Evolutionary conservation across 2,797 vertebrate genomes (phyloP).

Genomic region (Sciurus vulgaris): DNA sequence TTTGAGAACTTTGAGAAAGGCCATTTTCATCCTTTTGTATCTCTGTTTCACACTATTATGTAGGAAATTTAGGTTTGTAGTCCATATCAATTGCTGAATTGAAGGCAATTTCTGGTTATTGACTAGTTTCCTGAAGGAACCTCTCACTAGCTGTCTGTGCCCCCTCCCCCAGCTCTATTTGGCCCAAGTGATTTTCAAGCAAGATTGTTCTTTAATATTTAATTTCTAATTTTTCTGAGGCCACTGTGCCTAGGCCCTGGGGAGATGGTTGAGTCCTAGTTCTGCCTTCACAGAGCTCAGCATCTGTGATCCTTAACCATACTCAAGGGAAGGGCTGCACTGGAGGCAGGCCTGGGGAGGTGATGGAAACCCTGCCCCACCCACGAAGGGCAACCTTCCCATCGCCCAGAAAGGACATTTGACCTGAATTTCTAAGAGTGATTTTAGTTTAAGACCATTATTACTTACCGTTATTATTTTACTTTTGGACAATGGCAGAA

Average conservation of each 20-base stretch:
- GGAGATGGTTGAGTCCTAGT: neutral
- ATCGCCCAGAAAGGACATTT: neutral
- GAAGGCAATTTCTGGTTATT: neutral
- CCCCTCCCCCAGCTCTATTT: neutral
- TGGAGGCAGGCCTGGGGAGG: neutral
- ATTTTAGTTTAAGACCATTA: neutral
- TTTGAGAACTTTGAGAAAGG: neutral
- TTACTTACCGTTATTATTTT: neutral
- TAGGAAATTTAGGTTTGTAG: neutral
- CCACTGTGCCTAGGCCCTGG: neutral
- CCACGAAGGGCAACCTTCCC: neutral
- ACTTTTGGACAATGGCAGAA: neutral
- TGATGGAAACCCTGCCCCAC: fast-evolving
- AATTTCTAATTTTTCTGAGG: neutral
- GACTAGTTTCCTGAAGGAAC: neutral
- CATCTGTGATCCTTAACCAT: fast-evolving
- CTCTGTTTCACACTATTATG: neutral
- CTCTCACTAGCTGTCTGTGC: neutral
- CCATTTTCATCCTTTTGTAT: neutral
- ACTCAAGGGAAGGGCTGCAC: no score
- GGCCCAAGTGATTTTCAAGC: neutral
- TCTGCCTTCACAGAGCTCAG: fast-evolving
- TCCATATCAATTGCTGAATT: neutral
- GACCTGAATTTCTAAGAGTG: neutral
- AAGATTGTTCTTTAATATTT: neutral